phyloP scores from a whole-genome alignment of 2,888 invertebrate genomes.

The Saturnia pavonia region DNA sequence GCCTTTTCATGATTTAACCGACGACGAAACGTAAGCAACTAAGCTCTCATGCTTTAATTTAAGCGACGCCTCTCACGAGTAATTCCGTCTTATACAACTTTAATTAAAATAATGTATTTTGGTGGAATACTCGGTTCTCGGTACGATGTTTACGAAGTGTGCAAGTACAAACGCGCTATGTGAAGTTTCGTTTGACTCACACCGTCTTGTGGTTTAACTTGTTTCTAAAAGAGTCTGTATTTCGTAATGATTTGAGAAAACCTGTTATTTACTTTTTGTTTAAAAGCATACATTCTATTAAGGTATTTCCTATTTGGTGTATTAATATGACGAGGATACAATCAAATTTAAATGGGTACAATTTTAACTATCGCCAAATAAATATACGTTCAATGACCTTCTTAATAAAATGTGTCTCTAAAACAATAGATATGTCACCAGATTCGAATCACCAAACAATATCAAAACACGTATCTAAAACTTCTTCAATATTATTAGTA shows the following conservation, averaged over 20 bases:
- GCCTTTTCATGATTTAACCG: slow-evolving; percentile 18
- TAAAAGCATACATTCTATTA: background rate
- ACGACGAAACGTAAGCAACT: slow-evolving; percentile 19
- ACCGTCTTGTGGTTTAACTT: slow-evolving; percentile 3
- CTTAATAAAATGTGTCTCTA: no score
- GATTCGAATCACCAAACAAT: no score
- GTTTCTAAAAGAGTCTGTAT: background rate
- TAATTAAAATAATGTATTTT: slow-evolving; percentile 48
- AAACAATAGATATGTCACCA: no score
- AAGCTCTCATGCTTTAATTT: slow-evolving; percentile 21
- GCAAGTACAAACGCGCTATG: slow-evolving; percentile 22
- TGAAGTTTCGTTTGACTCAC: slow-evolving; percentile 16
- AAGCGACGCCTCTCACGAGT: slow-evolving; percentile 24
- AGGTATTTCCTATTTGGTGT: no score
- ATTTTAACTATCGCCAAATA: no score
- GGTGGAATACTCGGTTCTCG: slow-evolving; percentile 26
- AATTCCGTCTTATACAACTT: slow-evolving; percentile 38
- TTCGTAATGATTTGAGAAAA: slow-evolving; percentile 11
- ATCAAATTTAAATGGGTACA: no score
- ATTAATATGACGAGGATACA: no score
- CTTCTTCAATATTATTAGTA: no score
- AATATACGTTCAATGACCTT: no score
- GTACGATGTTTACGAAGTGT: slow-evolving; percentile 27
- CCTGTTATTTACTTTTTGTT: background rate
- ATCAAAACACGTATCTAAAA: no score